Evolutionary conservation across 2,797 vertebrate species (phyloP).

Genomic region (Sebastes dallii): DNA sequence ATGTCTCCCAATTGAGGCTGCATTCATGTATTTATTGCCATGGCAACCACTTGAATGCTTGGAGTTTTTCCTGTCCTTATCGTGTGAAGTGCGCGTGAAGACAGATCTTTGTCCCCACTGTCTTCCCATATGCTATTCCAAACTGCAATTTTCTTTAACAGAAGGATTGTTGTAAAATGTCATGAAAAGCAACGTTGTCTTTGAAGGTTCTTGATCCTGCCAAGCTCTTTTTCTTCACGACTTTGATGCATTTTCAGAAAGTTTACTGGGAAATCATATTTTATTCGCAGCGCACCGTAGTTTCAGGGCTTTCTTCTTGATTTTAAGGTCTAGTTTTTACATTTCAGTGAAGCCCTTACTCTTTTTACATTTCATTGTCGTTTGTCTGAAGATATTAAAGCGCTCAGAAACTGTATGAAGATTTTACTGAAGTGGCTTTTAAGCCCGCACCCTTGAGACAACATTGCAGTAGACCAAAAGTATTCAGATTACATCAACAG

Average conservation of each 20-base stretch:
- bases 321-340: constrained; percentile 28
- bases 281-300: constrained; percentile 9
- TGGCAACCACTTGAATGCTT: background rate
- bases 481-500: constrained; percentile 8
- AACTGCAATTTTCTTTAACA: background rate
- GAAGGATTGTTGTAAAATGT: background rate
- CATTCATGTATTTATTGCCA: background rate
- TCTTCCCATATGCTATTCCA: background rate
- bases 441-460: constrained; percentile 25
- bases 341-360: constrained; percentile 16
- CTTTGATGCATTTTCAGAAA: constrained; percentile 25
- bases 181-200: background rate
- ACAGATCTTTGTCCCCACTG: background rate
- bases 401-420: constrained; percentile 6
- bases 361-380: constrained; percentile 9
- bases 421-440: constrained; percentile 17
- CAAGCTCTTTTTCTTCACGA: background rate
- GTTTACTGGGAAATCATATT: constrained; percentile 31
- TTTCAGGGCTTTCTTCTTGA: constrained; percentile 17
- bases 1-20: background rate
- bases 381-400: constrained; percentile 33
- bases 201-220: background rate
- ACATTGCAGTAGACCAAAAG: constrained; percentile 15
- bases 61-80: background rate
- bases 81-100: background rate